Base-by-base conservation (phyloP, 2,797 vertebrate species). In the Protosalanx chinensis region DNA sequence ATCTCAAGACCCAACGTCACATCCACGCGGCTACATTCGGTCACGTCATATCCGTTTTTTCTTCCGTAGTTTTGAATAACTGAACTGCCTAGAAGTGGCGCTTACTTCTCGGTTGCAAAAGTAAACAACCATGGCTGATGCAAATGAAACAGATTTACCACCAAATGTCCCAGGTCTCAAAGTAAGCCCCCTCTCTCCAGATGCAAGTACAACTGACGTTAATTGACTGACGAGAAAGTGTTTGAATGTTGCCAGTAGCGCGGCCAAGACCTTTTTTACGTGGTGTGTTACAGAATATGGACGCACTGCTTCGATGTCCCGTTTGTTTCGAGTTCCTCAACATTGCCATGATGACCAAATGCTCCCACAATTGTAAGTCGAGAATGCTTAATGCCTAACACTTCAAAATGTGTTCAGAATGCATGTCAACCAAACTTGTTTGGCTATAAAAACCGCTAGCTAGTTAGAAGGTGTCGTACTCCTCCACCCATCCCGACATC, bases 361-460 rank as follows among this genome's bases (percentile, higher is more conserved):
- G 96, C 76, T 98, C 95, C 10, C 96, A 98, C 82, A 98, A 96
- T 84, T 98, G 96, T 97, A 89, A 94, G 95, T 97, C 1, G 32
- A 53, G 41, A 46, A 46, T 46, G 41, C 10, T 12, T 3, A 13
- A 46, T 46, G 37, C 37, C 10, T 12, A 12, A 41, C 41, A 41
- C 41, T 41, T 41, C 41, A 41, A 41, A 2, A 41, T 3, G 41
- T 0, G 12, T 41, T 6, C 7, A 37, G 7, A 37, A 37, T 37
- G 41, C 41, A 46, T 46, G 41, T 46, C 41, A 46, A 12, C 1
- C 41, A 46, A 64, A 13, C 20, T 20, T 41, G n/a, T 64, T 64
- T 16, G 61, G 12, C 61, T 16, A 16, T 5, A 35, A 64, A 20
- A 64, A 20, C n/a, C 41, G 41, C 5, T 20, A 35, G 62, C 41